Evolutionary conservation across 92 coral and sea anemone genomes (phyloP), one percentile per base, ranked within the genome.

Genomic region (Zoanthus gigantus): DNA sequence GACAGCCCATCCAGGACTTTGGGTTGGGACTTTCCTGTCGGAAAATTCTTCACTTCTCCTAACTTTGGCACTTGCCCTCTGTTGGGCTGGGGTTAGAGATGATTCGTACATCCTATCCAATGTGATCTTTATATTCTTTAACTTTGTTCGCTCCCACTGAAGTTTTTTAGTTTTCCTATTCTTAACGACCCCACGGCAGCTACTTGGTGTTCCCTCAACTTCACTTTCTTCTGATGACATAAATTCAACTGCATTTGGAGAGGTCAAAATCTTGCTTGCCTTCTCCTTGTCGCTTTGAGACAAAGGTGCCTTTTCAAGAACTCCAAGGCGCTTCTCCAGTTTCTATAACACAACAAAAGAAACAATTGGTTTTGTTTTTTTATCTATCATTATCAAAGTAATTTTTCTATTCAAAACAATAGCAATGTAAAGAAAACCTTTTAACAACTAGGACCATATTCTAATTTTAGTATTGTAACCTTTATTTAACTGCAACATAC

Each of bases 371-470:
- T 32, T 6, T 32, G 2, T 32, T 72, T 10, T 0, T 32, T 72
- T 45, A 71, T 29, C 42, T 71, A 71, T 29, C 15, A 71, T 14
- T 45, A 9, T 34, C 32, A 65, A 65, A 10, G 42, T 34, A 18
- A 14, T 12, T 34, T 30, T 29, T 18, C 15, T 14, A 1, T 23
- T 10, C 28, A 74, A 74, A 13, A 74, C 12, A 74, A 46, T 74
- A 74, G 54, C 78, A 16, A 42, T 74, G n/a, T 74, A 67, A 67
- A 67, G 72, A 67, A 53, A 53, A 37, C 58, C 15, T 53, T 53
- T 53, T 53, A 53, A 53, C 58, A 53, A 53, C 58, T 53, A 13
- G 2, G 10, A 53, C 58, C 58, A 53, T 53, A 53, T 53, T 53
- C 58, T 53, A 53, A 9, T 53, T 53, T 13, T 9, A 9, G 12